These are phyloP conservation scores for Arothron firmamentum DNA, from an alignment of 2,113 vertebrate genomes.

Conservation along the genomic window DNA sequence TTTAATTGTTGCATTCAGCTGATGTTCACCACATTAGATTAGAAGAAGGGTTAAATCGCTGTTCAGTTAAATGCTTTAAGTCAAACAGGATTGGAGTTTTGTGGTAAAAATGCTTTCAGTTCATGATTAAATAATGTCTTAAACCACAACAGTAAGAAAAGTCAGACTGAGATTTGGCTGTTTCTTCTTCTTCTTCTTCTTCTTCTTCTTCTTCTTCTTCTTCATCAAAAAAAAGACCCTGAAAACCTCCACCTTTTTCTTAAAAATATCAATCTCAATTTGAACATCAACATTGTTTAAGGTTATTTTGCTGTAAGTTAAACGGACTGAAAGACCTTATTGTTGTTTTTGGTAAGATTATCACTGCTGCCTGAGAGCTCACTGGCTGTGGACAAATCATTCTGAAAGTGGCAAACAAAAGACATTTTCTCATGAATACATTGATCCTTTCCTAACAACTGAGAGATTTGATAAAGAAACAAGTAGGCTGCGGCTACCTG, in stretches of 20 bases:
- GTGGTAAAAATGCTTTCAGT: no score
- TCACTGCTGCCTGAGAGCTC: slow-evolving; percentile 36
- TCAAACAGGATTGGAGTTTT: no score
- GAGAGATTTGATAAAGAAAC: not conserved
- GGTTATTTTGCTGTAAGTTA: not conserved
- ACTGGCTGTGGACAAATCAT: slow-evolving; percentile 22
- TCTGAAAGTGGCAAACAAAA: slow-evolving; percentile 20
- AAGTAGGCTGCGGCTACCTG: slow-evolving; percentile 10
- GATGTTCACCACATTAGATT: no score
- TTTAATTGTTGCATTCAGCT: no score
- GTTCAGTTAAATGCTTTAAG: no score
- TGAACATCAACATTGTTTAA: no score
- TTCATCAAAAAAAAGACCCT: slow-evolving; percentile 50
- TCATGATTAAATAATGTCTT: no score
- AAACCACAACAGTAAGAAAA: no score
- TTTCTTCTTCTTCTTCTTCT: no score
- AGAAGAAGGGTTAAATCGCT: no score
- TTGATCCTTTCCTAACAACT: not conserved
- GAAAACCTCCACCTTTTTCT: slow-evolving; percentile 57
- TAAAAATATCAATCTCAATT: not conserved
- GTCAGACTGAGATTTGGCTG: slow-evolving; percentile 30
- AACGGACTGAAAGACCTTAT: slow-evolving; percentile 30
- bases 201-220: no score
- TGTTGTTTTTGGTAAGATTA: slow-evolving; percentile 28
- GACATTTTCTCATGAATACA: not conserved